Conservation (phyloP, 2,113 vertebrate species). For the Elachura formosa region DNA sequence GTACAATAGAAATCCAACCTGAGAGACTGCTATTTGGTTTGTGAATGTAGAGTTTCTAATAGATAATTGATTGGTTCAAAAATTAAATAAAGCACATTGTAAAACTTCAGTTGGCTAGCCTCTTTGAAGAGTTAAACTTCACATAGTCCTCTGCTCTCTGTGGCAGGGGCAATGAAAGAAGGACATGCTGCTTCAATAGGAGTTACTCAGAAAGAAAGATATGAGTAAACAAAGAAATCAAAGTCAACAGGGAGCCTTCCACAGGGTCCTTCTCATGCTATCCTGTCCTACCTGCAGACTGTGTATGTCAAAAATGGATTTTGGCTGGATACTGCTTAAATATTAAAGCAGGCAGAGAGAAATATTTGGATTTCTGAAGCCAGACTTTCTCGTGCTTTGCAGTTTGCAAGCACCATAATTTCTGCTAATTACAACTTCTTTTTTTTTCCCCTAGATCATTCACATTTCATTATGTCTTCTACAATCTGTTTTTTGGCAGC, state of each 20-base stretch:
- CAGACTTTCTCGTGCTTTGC: neutral
- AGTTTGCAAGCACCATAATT: neutral
- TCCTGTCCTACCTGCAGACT: neutral
- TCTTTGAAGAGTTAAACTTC: neutral
- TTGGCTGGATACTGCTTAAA: neutral
- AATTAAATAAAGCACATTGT: neutral
- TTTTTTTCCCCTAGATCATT: neutral
- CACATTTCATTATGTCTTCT: neutral
- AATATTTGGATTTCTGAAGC: neutral
- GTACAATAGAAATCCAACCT: neutral
- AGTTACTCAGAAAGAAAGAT: neutral
- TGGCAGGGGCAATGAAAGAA: neutral
- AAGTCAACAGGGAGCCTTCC: neutral
- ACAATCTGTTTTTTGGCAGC: neutral
- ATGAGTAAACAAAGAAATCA: neutral
- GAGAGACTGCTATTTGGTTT: neutral
- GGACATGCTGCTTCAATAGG: neutral
- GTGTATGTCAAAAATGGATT: neutral
- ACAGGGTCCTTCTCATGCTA: neutral
- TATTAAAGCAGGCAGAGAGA: neutral
- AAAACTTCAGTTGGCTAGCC: neutral
- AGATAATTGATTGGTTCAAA: neutral
- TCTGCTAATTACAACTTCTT: neutral
- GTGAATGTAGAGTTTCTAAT: neutral
- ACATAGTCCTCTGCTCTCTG: neutral